phyloP scores from a whole-genome alignment of 2,113 vertebrate genomes.

The Pionites leucogaster region DNA sequence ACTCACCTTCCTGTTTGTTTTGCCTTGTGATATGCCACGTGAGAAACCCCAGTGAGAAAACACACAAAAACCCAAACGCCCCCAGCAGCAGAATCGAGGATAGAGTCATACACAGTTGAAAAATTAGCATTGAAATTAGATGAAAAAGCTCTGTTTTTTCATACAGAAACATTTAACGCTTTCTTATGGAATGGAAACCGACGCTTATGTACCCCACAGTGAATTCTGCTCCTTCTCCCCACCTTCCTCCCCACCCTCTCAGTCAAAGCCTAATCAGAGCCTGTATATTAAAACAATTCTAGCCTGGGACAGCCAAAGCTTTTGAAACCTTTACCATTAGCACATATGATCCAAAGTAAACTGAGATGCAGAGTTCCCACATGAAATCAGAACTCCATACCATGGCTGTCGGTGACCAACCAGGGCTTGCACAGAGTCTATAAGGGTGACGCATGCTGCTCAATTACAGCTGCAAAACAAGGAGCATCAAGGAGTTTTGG shows the following conservation, averaged over 20 bases:
- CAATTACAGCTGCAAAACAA: not conserved
- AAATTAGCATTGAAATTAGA: not conserved
- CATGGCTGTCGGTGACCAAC: not conserved
- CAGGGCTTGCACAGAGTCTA: not conserved
- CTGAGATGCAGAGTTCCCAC: not conserved
- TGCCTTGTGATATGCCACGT: not conserved
- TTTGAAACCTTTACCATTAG: not conserved
- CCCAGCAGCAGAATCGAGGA: not conserved
- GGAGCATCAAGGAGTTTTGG: not conserved
- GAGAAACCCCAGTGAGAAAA: not conserved
- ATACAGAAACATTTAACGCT: not conserved
- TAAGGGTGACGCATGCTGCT: not conserved
- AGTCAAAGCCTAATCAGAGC: not conserved
- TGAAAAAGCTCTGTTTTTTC: not conserved
- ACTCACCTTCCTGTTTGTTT: not conserved
- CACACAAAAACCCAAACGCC: not conserved
- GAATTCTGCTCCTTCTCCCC: not conserved
- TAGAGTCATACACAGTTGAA: not conserved
- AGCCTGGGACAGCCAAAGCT: not conserved
- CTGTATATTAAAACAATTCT: conserved; percentile 7
- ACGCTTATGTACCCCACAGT: not conserved
- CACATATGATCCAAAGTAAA: not conserved
- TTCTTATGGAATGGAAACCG: not conserved
- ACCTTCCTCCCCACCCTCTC: not conserved
- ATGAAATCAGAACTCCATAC: not conserved